phyloP scores from a whole-genome alignment of 2,113 vertebrate genomes.

The Himantopus leucocephalus region DNA sequence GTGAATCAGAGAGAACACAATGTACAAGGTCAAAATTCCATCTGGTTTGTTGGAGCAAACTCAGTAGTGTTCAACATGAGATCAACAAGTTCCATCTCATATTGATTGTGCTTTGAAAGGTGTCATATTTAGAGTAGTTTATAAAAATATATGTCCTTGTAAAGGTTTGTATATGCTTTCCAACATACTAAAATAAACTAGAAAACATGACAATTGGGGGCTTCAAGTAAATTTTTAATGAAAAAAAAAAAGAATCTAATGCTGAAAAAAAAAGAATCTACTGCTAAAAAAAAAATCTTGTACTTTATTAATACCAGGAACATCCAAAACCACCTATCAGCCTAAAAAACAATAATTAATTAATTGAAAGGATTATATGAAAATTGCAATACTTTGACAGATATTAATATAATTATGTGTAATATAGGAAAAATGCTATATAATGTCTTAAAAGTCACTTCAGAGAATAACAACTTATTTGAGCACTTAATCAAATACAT shows the following conservation, averaged over 20 bases:
- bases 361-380: neutral
- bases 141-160: neutral
- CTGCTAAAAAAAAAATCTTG: neutral
- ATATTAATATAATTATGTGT: neutral
- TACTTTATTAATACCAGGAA: neutral
- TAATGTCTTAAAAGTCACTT: neutral
- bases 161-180: neutral
- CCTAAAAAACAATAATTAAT: neutral
- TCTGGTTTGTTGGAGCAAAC: neutral
- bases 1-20: neutral
- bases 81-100: neutral
- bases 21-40: conserved; percentile 6
- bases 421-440: neutral
- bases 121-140: neutral
- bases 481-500: neutral
- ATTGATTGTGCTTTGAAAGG: neutral
- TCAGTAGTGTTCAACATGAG: fast-evolving
- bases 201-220: neutral
- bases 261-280: neutral
- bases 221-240: neutral
- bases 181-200: neutral
- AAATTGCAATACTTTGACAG: neutral
- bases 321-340: neutral
- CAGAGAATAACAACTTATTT: neutral
- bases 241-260: neutral